Conservation (phyloP, 1,140 invertebrate genomes). For the Tribolium castaneum region DNA sequence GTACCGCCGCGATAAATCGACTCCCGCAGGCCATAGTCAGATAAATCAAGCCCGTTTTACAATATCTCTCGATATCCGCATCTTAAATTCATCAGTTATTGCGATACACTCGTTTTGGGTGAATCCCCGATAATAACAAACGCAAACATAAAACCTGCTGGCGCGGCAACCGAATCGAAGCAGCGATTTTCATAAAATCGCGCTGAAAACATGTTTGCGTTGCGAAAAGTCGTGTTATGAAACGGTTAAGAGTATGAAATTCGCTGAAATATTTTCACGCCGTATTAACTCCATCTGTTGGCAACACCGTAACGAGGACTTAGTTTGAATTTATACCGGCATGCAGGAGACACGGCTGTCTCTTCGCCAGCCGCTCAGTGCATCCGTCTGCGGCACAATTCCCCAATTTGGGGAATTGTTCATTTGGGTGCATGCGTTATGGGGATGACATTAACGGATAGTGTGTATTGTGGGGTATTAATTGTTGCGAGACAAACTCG, state of each 20-base stretch:
- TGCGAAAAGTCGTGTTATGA: slow-evolving; percentile 24
- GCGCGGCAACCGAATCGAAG: not conserved
- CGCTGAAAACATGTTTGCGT: slow-evolving; percentile 32
- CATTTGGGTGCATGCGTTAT: not conserved
- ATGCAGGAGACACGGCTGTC: slow-evolving; percentile 17
- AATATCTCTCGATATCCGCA: slow-evolving; percentile 12
- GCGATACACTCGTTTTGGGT: not conserved
- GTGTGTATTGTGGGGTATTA: slow-evolving; percentile 15
- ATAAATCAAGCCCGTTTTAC: not conserved
- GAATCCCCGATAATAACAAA: not conserved
- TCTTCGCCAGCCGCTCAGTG: not conserved
- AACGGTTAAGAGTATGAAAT: slow-evolving; percentile 16
- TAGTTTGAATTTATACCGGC: slow-evolving; percentile 20
- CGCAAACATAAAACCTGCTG: not conserved
- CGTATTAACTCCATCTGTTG: slow-evolving; percentile 28
- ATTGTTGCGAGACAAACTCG: slow-evolving; percentile 19
- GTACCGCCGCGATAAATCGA: not conserved
- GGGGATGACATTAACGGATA: slow-evolving; percentile 20
- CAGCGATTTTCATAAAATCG: slow-evolving; percentile 14
- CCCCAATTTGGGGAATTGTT: no score
- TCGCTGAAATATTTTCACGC: slow-evolving; percentile 27
- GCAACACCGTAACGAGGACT: slow-evolving; percentile 21
- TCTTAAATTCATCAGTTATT: slow-evolving; percentile 25
- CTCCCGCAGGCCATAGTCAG: not conserved
- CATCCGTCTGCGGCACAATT: not conserved